Evolutionary conservation across 2,888 invertebrate genomes (phyloP).

Genomic region (Ellobium chinense): DNA sequence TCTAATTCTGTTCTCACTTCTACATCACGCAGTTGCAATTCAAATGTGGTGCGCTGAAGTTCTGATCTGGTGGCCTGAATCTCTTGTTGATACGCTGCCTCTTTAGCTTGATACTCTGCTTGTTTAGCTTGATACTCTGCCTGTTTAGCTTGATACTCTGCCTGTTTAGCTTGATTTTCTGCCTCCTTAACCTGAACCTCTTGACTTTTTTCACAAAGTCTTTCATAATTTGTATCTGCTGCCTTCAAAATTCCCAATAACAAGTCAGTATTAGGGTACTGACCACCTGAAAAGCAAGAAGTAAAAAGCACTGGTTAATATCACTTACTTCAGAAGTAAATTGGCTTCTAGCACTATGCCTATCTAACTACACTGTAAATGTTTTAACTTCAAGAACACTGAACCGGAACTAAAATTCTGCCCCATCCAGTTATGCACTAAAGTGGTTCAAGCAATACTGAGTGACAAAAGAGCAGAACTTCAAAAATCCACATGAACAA

Average conservation of each 20-base stretch:
- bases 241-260: constrained; percentile 48
- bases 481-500: too few relatives aligned
- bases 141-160: not conserved
- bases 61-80: constrained; percentile 9
- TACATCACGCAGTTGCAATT: constrained; percentile 33
- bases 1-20: constrained; percentile 38
- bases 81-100: constrained; percentile 19
- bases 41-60: not conserved
- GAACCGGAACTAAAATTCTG: too few relatives aligned
- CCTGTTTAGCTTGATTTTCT: too few relatives aligned
- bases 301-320: too few relatives aligned
- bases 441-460: too few relatives aligned
- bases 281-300: constrained; percentile 39
- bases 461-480: too few relatives aligned
- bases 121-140: constrained; percentile 16
- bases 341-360: too few relatives aligned
- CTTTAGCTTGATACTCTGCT: constrained; percentile 14
- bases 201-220: constrained; percentile 47
- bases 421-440: too few relatives aligned
- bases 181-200: constrained; percentile 34
- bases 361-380: too few relatives aligned
- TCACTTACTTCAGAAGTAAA: too few relatives aligned
- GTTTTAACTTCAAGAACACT: too few relatives aligned
- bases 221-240: constrained; percentile 42
- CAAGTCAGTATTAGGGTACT: constrained; percentile 45